A percentile compares a stretch with the other conserved stretches of the same genome.
Evolutionary conservation across 2,888 invertebrate genomes (phyloP).

Genomic region (Pterostichus madidus): DNA sequence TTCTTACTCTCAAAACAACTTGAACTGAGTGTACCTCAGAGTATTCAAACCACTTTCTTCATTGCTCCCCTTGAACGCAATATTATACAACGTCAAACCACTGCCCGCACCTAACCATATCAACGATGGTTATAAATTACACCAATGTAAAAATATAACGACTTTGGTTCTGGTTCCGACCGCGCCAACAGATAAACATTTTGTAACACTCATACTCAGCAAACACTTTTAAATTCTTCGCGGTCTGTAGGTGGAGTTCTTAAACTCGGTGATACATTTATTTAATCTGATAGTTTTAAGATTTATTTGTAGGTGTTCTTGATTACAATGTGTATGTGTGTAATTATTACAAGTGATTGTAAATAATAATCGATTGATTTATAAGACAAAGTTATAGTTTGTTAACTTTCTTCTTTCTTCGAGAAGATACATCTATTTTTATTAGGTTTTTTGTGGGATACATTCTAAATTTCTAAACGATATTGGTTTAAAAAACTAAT

Average conservation of each 20-base stretch:
- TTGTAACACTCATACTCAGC: not conserved
- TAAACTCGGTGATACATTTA: not conserved
- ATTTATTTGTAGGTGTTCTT: not conserved
- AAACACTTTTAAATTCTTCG: constrained; percentile 8
- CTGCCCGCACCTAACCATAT: not conserved
- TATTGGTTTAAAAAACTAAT: too few relatives aligned
- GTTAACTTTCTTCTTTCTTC: not conserved
- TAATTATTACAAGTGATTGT: not conserved
- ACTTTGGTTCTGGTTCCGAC: not conserved
- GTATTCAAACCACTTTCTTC: not conserved
- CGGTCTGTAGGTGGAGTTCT: not conserved
- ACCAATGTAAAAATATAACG: constrained; percentile 34
- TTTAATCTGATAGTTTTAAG: not conserved
- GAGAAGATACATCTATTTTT: too few relatives aligned
- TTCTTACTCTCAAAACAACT: too few relatives aligned
- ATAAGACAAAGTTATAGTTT: too few relatives aligned
- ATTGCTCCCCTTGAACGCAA: not conserved
- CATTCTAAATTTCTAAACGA: too few relatives aligned
- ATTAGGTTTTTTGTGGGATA: too few relatives aligned
- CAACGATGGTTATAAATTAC: constrained; percentile 17
- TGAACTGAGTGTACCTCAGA: too few relatives aligned
- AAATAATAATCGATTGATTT: not conserved
- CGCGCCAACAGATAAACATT: constrained; percentile 10
- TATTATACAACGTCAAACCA: constrained; percentile 17
- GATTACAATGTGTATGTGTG: not conserved